Percentiles rank a stretch among this genome's conserved stretches.
Conservation (phyloP, 2,113 vertebrate genomes). For the Catagonus wagneri region DNA sequence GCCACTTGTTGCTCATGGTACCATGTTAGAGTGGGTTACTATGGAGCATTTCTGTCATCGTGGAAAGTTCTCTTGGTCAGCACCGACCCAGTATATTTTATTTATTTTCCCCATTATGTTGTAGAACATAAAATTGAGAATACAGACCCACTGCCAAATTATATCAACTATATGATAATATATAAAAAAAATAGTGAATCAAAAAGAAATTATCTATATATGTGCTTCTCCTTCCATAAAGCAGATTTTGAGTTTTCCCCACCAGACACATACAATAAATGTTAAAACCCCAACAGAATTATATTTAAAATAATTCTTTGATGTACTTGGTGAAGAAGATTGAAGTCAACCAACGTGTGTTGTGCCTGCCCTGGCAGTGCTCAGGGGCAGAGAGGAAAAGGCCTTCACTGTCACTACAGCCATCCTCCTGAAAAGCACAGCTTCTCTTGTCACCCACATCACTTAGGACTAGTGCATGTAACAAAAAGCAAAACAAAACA, state of each 20-base stretch:
- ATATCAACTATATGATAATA: neutral
- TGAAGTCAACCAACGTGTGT: neutral
- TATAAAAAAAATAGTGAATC: neutral
- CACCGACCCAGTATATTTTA: neutral
- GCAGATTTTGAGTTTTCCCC: neutral
- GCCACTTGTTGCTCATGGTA: neutral
- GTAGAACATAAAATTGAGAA: slow-evolving; percentile 43
- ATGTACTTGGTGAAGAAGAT: neutral
- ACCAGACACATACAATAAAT: neutral
- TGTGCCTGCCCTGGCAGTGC: neutral
- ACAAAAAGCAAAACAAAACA: neutral
- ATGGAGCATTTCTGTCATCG: neutral
- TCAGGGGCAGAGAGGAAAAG: neutral
- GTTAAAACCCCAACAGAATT: neutral
- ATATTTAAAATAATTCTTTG: slow-evolving; percentile 24
- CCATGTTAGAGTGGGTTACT: neutral
- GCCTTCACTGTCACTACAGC: neutral
- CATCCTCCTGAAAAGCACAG: neutral
- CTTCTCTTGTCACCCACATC: neutral
- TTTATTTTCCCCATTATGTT: neutral
- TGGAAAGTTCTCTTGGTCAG: neutral
- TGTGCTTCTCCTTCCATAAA: neutral
- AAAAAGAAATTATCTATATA: neutral
- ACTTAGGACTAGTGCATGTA: neutral
- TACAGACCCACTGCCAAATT: neutral